Conservation (phyloP, 1,140 invertebrate genomes). For the Lasioglossum albipes region DNA sequence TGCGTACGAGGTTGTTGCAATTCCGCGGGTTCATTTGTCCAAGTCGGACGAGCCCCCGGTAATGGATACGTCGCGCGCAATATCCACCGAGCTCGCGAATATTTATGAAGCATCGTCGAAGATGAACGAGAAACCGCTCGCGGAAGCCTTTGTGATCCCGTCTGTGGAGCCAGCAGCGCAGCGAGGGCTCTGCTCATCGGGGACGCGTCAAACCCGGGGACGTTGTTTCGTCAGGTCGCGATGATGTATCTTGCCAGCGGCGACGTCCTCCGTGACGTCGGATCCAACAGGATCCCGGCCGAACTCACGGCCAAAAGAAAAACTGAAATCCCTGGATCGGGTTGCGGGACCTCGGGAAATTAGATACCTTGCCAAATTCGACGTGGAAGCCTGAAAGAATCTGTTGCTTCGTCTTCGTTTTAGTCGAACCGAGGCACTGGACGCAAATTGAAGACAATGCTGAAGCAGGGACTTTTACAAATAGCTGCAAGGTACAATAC, state of each 20-base stretch:
- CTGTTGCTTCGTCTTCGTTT: no score
- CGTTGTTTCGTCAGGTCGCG: constrained; percentile 33
- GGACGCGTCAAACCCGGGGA: constrained; percentile 38
- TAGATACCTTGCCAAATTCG: no score
- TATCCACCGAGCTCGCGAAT: constrained; percentile 26
- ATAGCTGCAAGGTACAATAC: no score
- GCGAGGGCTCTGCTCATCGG: constrained; percentile 11
- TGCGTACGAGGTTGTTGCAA: constrained; percentile 6
- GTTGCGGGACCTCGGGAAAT: no score
- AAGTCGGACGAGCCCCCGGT: constrained; percentile 28
- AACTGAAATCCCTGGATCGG: no score
- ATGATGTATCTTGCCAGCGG: constrained; percentile 19
- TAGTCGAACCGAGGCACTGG: no score
- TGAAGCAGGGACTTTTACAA: no score
- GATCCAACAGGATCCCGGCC: neutral
- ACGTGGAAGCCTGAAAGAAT: no score
- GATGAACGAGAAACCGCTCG: constrained; percentile 41
- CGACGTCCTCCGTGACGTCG: neutral
- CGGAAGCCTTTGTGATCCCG: constrained; percentile 19
- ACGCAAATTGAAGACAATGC: no score
- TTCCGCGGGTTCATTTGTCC: constrained; percentile 39
- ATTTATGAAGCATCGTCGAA: constrained; percentile 42
- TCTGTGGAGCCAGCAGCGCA: neutral
- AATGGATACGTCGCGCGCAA: constrained; percentile 41
- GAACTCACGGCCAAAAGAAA: neutral